Conservation (phyloP, 2,888 invertebrate genomes). For the Diarsia dahlii region DNA sequence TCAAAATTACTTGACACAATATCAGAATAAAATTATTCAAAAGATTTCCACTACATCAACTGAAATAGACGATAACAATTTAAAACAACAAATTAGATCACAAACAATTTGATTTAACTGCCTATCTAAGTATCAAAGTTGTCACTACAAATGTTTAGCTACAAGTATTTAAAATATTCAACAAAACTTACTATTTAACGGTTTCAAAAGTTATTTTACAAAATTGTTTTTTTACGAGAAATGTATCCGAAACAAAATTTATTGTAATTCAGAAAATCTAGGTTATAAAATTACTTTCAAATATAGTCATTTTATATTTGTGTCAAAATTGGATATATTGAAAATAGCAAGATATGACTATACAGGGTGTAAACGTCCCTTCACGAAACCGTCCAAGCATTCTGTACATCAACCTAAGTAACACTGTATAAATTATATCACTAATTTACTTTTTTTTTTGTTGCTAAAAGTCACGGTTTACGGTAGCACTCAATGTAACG, state of each 20-base stretch:
- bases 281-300: conserved; percentile 32
- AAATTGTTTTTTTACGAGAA: not conserved
- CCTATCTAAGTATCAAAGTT: conserved; percentile 57
- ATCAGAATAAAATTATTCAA: not conserved
- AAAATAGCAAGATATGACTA: conserved; percentile 46
- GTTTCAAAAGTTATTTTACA: conserved; percentile 1
- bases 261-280: conserved; percentile 20
- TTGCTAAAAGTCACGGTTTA: not conserved
- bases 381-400: not conserved
- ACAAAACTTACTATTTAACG: conserved; percentile 11
- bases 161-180: conserved; percentile 15
- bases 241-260: conserved; percentile 9
- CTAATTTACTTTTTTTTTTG: not conserved
- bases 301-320: conserved; percentile 35
- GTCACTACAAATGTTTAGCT: conserved; percentile 41
- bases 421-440: not conserved
- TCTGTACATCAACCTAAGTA: not conserved
- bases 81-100: conserved; percentile 49
- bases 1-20: not conserved
- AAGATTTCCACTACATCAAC: conserved; percentile 3
- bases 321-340: conserved; percentile 43
- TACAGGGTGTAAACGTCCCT: not conserved
- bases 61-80: conserved; percentile 38
- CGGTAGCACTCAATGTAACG: not conserved
- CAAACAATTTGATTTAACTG: conserved; percentile 37